Conservation (phyloP, 2,113 vertebrate genomes). For the Aegypius monachus region DNA sequence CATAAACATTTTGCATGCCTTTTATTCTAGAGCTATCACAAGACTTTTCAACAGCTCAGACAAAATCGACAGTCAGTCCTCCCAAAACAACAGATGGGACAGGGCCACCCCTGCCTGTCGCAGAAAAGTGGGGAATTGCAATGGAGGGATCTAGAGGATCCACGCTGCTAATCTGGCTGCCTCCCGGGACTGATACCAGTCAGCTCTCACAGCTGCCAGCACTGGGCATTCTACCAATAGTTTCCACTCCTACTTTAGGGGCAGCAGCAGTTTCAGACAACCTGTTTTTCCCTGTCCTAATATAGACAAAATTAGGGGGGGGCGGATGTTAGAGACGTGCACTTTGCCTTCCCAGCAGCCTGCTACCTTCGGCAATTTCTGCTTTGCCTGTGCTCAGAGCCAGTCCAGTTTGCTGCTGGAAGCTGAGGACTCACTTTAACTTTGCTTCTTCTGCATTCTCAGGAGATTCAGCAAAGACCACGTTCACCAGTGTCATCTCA, state of each 20-base stretch:
- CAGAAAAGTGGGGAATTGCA: neutral
- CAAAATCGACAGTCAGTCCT: neutral
- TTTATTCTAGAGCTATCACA: neutral
- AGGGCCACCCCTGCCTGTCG: neutral
- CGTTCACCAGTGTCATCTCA: neutral
- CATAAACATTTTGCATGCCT: neutral
- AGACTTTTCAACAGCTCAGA: neutral
- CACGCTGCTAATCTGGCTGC: conserved; percentile 14
- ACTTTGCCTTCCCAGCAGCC: neutral
- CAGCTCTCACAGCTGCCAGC: conserved; percentile 41
- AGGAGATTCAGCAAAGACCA: neutral
- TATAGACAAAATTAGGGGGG: neutral
- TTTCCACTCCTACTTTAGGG: conserved; percentile 41
- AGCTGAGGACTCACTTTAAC: neutral
- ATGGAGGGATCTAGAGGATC: neutral
- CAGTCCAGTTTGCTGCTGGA: neutral
- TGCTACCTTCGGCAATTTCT: neutral
- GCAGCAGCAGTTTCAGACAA: conserved; percentile 28
- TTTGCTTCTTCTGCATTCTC: neutral
- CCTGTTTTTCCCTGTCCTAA: conserved; percentile 23
- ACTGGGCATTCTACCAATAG: conserved; percentile 57
- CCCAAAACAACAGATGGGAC: conserved; percentile 29
- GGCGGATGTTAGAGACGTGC: neutral
- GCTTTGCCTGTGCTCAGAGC: neutral
- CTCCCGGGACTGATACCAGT: conserved; percentile 27